A percentile compares a stretch with the other conserved stretches of the same genome.
These are phyloP conservation scores for Calliopsis andreniformis DNA, from an alignment of 1,140 invertebrate species.

Conservation along the genomic window DNA sequence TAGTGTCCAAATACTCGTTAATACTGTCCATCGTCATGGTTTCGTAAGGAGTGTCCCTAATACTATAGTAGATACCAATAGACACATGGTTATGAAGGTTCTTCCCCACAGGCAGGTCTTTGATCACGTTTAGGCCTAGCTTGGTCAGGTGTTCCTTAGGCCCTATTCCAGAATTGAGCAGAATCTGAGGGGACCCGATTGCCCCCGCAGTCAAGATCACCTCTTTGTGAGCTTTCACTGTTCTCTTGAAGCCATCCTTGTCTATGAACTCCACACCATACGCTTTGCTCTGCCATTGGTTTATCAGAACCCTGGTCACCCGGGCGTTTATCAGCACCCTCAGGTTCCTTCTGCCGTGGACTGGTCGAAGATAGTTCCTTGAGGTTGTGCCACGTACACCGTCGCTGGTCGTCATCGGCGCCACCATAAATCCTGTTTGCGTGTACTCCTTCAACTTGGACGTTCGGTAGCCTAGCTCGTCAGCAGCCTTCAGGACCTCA, in stretches of 20 bases:
- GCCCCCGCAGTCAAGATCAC: constrained; percentile 86
- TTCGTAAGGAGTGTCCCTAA: constrained; percentile 74
- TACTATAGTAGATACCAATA: constrained; percentile 74
- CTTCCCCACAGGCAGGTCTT: constrained; percentile 83
- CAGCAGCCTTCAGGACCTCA: constrained; percentile 85
- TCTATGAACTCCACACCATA: constrained; percentile 84
- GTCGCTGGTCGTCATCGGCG: constrained; percentile 82
- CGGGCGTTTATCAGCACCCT: constrained; percentile 79
- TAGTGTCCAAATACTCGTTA: constrained; percentile 74
- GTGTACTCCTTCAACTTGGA: constrained; percentile 84
- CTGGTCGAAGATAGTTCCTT: constrained; percentile 79
- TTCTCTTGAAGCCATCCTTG: constrained; percentile 67
- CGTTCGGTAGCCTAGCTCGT: constrained; percentile 87
- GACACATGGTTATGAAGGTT: constrained; percentile 84
- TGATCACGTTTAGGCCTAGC: constrained; percentile 77
- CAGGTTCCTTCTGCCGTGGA: constrained; percentile 74
- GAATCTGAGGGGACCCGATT: constrained; percentile 86
- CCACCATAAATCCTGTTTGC: constrained; percentile 83
- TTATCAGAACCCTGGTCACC: constrained; percentile 79
- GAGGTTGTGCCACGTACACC: constrained; percentile 84
- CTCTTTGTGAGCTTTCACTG: constrained; percentile 80
- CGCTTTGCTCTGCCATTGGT: constrained; percentile 80
- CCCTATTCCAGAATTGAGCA: constrained; percentile 87
- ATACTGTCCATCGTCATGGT: constrained; percentile 73
- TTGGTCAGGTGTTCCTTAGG: constrained; percentile 83